Base-by-base conservation (phyloP, 2,113 vertebrate genomes). In the Tinamus guttatus region DNA sequence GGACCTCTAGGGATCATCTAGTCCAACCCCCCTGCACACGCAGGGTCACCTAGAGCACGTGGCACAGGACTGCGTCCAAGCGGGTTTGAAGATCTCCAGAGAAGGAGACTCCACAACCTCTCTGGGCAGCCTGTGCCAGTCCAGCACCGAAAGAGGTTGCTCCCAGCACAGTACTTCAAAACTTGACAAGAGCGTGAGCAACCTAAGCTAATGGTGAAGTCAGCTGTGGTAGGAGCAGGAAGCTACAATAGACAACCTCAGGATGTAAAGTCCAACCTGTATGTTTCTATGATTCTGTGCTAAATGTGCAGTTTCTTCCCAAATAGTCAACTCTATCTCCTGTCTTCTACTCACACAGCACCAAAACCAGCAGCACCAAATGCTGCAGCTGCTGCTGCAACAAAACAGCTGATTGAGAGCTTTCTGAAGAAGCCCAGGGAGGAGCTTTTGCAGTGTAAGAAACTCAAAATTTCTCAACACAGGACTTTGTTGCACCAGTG, bases 371-470 rank as follows among this genome's bases (percentile, higher is more conserved):
- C 14, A 13, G 18, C 71, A 18, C 3, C 16, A 27, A 13, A 4
- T 9, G 1, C 73, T 30, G 4, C 40, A 24, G 0, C 79, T 87
- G 34, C 40, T 0, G 3, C 1, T 76, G 1, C 13, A 38, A 0
- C 1, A 30, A 94, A 95, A 74, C 86, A 84, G 1, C 83, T 94
- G 13, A 4, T 97, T 1, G 71, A 49, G 54, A 93, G 45, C 67
- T 97, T 97, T 62, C 78, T 96, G 90, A 95, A 89, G 80, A 98
- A 97, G 94, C 58, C 97, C 67, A 98, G 99, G 95, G 41, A 38
- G 5, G 98, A 99, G 16, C 98, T 99, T 40, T 73, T 99, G 84
- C 96, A 98, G 24, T 98, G 99, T 99, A 97, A 99, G 99, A 96
- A 58, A 59, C 43, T 6, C 41, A 27, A n/a, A 0, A 7, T 2